Conservation (phyloP, 37 sponge, comb jelly and placozoan species). For the Chondrosia reniformis region DNA sequence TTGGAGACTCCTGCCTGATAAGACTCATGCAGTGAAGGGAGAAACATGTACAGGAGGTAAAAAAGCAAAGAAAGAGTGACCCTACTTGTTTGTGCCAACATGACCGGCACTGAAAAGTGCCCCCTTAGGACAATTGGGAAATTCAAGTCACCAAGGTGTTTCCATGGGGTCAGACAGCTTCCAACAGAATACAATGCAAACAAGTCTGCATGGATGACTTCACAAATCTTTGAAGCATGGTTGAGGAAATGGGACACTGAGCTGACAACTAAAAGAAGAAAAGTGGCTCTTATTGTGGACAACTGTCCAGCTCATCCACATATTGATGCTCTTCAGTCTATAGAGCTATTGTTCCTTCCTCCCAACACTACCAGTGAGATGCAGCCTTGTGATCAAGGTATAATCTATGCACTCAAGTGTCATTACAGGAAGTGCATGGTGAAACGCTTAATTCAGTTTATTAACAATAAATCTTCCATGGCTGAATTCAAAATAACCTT, state of each 20-base stretch:
- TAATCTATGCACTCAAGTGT: constrained; percentile 2
- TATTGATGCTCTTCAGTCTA: background rate
- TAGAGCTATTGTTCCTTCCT: constrained; percentile 4
- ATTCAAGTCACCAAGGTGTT: constrained; percentile 18
- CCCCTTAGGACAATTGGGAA: constrained; percentile 16
- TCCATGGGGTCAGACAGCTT: background rate
- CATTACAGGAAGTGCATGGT: constrained; percentile 16
- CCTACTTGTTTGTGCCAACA: no score
- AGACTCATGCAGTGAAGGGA: background rate
- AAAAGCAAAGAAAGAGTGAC: background rate
- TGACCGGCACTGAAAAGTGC: no score
- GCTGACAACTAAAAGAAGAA: background rate
- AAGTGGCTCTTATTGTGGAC: constrained; percentile 16
- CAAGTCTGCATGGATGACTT: constrained; percentile 30
- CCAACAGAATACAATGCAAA: constrained; percentile 18
- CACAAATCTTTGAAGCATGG: constrained; percentile 11
- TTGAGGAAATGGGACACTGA: background rate
- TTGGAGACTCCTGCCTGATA: constrained; percentile 7
- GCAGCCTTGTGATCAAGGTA: constrained; percentile 28
- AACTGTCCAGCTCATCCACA: constrained; percentile 24
- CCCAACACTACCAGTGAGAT: constrained; percentile 21
- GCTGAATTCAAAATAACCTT: constrained; percentile 3
- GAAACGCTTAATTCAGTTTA: background rate
- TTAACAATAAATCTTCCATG: background rate
- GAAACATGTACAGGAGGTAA: constrained; percentile 25